phyloP scores from a whole-genome alignment of 2,888 invertebrate species.

The Ctenicera cuprea region DNA sequence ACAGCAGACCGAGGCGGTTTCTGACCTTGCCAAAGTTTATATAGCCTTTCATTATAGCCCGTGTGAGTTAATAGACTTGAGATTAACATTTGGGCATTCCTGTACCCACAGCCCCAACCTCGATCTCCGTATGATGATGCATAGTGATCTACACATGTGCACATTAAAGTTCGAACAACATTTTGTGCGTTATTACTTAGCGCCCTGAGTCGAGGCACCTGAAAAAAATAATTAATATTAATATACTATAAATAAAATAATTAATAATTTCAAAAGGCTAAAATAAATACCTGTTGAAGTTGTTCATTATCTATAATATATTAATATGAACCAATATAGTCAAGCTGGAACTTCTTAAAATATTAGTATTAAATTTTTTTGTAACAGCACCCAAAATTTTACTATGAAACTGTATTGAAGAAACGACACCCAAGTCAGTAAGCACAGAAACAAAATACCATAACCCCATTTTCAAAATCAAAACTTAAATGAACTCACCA shows the following conservation, averaged over 20 bases:
- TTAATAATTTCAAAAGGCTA: too few species aligned
- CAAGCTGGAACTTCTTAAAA: too few species aligned
- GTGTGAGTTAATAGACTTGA: constrained; percentile 85
- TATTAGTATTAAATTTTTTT: too few species aligned
- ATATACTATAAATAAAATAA: too few species aligned
- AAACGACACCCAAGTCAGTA: too few species aligned
- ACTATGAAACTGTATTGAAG: too few species aligned
- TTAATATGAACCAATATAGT: too few species aligned
- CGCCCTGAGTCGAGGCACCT: constrained; percentile 74
- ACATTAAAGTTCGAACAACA: constrained; percentile 83
- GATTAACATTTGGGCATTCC: constrained; percentile 94
- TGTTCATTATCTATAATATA: too few species aligned
- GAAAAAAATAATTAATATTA: constrained; percentile 34
- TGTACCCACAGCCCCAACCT: constrained; percentile 95
- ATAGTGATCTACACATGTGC: constrained; percentile 90
- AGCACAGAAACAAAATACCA: too few species aligned
- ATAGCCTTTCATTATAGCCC: constrained; percentile 79
- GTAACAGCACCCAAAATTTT: too few species aligned
- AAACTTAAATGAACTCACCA: constrained; percentile 62
- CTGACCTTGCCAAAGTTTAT: constrained; percentile 71
- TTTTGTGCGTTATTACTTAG: constrained; percentile 76
- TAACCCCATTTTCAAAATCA: neutral
- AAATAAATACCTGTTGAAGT: too few species aligned
- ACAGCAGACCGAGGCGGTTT: constrained; percentile 80
- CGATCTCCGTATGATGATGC: constrained; percentile 91